Evolutionary conservation across 2,888 invertebrate genomes (phyloP), one percentile per base, ranked within the genome.

Genomic region (Aradus depressus): DNA sequence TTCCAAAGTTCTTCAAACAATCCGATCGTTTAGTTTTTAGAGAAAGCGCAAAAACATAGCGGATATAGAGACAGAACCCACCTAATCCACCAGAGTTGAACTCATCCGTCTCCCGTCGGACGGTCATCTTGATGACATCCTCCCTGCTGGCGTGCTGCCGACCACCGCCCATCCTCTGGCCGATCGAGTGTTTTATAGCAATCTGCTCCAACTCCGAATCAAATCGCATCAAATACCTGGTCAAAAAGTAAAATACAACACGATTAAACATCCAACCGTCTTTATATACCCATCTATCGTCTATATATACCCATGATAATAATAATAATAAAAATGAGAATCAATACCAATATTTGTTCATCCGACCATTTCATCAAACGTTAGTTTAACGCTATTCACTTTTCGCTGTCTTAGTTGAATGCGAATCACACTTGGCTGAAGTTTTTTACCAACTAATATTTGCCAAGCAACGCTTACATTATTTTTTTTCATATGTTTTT

Each of bases 201-300:
- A 91, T 89, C 65, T 86, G 84, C 60, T 81, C 80, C 31, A 87
- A 65, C 67, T 89, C 88, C 38, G 82, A 82, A 54, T 84, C 78
- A 66, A 88, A 84, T 44, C 82, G 69, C 10, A 70, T 64, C 12
- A 81, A 66, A 62, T 81, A 81, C 44, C 66, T 78, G 59, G 22
- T 63, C 6, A 26, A 48, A 38, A 12, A 5, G 10, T n/a, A n/a
- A n/a, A n/a, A n/a, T n/a, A n/a, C n/a, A n/a, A n/a, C n/a, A n/a
- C n/a, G 5, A 53, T 12, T 6, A 34, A 35, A 4, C 3, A 43
- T 26, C 41, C 21, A 26, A 8, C n/a, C 25, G n/a, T 37, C 2
- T 42, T 28, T 53, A 32, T 42, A 48, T 41, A 22, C 42, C 43
- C 34, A 39, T 42, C 50, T 21, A 44, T 45, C 44, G 52, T 31